These are phyloP conservation scores for Rhaphigaster nebulosa DNA, from an alignment of 2,888 invertebrate species.

Conservation along the genomic window DNA sequence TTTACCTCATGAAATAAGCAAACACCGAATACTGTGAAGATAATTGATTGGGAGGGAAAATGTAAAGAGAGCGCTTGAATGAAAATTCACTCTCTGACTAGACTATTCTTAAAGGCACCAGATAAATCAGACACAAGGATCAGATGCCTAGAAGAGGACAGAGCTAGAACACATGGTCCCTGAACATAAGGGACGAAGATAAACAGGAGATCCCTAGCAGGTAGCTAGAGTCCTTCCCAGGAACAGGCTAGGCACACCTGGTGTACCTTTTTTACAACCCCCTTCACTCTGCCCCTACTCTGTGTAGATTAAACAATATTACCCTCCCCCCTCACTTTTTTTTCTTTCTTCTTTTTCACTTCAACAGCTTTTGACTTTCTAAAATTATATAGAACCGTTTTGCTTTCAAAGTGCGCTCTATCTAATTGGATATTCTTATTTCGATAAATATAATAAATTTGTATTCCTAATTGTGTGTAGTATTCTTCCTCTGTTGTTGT, in stretches of 20 bases:
- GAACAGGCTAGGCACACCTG: not conserved
- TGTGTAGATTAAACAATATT: conserved; percentile 13
- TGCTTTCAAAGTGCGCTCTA: not conserved
- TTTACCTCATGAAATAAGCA: not conserved
- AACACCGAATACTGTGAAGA: not conserved
- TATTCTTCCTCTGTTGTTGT: too few relatives aligned
- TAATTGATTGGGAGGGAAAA: not conserved
- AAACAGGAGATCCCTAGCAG: not conserved
- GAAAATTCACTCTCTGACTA: not conserved
- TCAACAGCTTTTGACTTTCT: not conserved
- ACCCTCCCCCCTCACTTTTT: not conserved
- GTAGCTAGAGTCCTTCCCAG: not conserved
- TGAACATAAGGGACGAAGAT: not conserved
- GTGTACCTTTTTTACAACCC: not conserved
- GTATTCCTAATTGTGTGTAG: too few relatives aligned
- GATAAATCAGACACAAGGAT: not conserved
- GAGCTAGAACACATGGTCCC: not conserved
- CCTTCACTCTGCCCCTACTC: not conserved
- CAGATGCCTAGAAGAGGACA: not conserved
- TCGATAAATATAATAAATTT: not conserved
- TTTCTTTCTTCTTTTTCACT: not conserved
- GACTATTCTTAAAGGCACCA: not conserved
- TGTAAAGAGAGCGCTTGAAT: not conserved
- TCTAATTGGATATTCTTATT: not conserved
- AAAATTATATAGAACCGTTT: not conserved